These are phyloP conservation scores for Lepidurus couesii DNA, from an alignment of 1,140 invertebrate species.

Conservation along the genomic window DNA sequence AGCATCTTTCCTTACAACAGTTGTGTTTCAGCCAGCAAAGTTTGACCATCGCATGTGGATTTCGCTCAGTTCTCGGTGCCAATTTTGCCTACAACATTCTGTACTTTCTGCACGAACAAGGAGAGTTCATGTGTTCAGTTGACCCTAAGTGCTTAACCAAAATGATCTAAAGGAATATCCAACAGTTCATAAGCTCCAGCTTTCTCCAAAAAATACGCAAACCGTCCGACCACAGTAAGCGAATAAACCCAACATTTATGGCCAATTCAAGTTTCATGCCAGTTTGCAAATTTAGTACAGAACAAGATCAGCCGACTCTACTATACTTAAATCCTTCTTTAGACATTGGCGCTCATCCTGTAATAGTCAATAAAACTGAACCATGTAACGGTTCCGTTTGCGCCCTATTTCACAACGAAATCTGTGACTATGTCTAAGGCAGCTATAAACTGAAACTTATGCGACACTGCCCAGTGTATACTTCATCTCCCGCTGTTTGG, in stretches of 20 bases:
- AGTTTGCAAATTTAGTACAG: too few species aligned
- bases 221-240: too few species aligned
- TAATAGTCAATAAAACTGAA: background rate
- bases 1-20: slow-evolving; percentile 4
- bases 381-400: background rate
- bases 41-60: background rate
- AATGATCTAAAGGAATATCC: too few species aligned
- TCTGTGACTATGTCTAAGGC: background rate
- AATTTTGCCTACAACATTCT: background rate
- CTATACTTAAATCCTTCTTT: too few species aligned
- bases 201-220: too few species aligned
- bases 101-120: too few species aligned
- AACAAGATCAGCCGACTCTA: too few species aligned
- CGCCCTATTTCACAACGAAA: background rate
- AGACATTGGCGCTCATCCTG: background rate
- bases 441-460: background rate
- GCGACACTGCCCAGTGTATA: background rate
- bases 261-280: too few species aligned
- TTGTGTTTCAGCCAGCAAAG: background rate
- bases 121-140: too few species aligned
- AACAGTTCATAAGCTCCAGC: too few species aligned
- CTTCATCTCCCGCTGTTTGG: background rate
- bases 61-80: background rate
- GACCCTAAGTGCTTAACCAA: too few species aligned
- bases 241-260: too few species aligned